Percentiles rank a stretch among this genome's conserved stretches.
These are phyloP conservation scores for Drosophila pseudoananassae DNA, from an alignment of 1,140 invertebrate species.

Conservation along the genomic window DNA sequence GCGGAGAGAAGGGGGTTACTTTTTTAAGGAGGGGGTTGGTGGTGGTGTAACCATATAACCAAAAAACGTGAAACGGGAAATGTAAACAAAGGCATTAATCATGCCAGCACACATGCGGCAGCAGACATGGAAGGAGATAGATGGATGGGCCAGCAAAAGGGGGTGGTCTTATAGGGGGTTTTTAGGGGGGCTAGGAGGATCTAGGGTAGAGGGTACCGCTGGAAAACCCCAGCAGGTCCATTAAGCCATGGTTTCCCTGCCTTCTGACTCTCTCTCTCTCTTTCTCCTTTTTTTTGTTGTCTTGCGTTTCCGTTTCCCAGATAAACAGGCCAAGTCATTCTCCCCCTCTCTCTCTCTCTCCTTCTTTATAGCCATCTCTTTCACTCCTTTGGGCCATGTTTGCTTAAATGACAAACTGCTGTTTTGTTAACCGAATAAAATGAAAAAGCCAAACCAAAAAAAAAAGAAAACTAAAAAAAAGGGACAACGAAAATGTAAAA, in stretches of 20 bases:
- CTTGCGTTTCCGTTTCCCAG: constrained; percentile 21
- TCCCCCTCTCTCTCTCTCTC: not conserved
- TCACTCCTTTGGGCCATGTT: constrained; percentile 25
- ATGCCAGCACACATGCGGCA: constrained; percentile 65
- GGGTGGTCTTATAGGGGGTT: not conserved
- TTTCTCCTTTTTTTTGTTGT: not conserved
- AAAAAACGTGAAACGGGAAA: constrained; percentile 57
- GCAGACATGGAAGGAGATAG: constrained; percentile 32
- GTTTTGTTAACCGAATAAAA: constrained; percentile 57
- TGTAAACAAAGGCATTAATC: constrained; percentile 81
- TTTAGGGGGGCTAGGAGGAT: not conserved
- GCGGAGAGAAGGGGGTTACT: not conserved
- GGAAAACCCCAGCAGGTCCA: constrained; percentile 25
- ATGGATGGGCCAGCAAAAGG: constrained; percentile 14
- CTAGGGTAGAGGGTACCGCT: too few relatives aligned
- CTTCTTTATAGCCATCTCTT: constrained; percentile 41
- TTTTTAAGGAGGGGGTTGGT: not conserved
- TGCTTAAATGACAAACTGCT: constrained; percentile 69
- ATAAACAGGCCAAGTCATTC: constrained; percentile 61
- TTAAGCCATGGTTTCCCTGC: constrained; percentile 25
- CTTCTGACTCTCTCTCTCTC: not conserved
- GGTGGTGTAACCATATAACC: constrained; percentile 25
- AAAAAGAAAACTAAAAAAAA: not conserved
- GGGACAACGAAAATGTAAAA: constrained; percentile 35
- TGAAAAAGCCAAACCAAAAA: constrained; percentile 18